Conservation (phyloP, 2,797 vertebrate species). For the Spondyliosoma cantharus region DNA sequence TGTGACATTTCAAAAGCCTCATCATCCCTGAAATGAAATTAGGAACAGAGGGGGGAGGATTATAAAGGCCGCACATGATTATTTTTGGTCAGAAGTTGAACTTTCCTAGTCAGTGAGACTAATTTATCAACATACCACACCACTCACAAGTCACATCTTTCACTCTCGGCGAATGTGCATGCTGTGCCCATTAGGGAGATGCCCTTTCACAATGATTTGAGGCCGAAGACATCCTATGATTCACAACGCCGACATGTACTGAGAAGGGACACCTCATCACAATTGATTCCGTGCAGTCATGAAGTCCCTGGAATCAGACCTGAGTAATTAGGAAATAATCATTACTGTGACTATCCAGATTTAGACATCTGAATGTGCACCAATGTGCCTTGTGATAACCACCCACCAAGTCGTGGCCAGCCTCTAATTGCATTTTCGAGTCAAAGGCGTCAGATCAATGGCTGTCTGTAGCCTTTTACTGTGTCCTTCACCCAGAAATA, state of each 20-base stretch:
- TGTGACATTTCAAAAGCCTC: slow-evolving; percentile 39
- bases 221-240: background rate
- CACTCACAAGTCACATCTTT: slow-evolving; percentile 11
- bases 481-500: slow-evolving; percentile 70
- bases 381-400: slow-evolving; percentile 64
- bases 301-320: slow-evolving; percentile 50
- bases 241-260: background rate
- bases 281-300: slow-evolving; percentile 36
- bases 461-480: slow-evolving; percentile 60
- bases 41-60: slow-evolving; percentile 34
- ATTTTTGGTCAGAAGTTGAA: slow-evolving; percentile 30
- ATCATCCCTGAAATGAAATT: slow-evolving; percentile 37
- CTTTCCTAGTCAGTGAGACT: background rate
- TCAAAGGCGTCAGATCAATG: slow-evolving; percentile 77
- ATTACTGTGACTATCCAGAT: slow-evolving; percentile 48
- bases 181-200: background rate
- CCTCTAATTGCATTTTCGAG: slow-evolving; percentile 78
- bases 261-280: slow-evolving; percentile 25
- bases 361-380: slow-evolving; percentile 55
- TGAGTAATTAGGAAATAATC: slow-evolving; percentile 69
- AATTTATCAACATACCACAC: slow-evolving; percentile 12
- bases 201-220: slow-evolving; percentile 3
- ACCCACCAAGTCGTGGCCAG: slow-evolving; percentile 60
- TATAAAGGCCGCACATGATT: slow-evolving; percentile 14
- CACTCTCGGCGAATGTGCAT: background rate